Conservation (phyloP, 2,888 invertebrate species). For the Acrocera orbiculus region DNA sequence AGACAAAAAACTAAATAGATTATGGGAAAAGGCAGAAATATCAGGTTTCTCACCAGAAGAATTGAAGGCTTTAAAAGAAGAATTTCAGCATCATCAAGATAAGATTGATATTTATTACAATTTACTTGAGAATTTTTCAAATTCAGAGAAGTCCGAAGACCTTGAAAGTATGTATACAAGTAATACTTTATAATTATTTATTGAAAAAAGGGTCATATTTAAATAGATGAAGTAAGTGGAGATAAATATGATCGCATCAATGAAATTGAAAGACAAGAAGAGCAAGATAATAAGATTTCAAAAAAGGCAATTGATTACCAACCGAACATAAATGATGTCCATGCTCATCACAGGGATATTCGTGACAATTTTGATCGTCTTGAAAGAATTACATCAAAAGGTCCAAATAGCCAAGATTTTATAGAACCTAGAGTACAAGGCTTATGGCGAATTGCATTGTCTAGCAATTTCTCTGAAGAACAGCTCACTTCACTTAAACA, state of each 20-base stretch:
- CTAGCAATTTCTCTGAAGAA: constrained; percentile 60
- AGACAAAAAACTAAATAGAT: constrained; percentile 73
- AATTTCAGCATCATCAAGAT: constrained; percentile 81
- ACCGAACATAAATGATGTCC: constrained; percentile 48
- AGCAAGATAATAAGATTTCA: constrained; percentile 35
- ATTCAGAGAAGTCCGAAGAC: constrained; percentile 33
- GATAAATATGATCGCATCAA: constrained; percentile 58
- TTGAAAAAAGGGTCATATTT: too few relatives aligned
- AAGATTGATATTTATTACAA: constrained; percentile 82
- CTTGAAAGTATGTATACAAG: constrained; percentile 53
- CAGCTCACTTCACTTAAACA: constrained; percentile 73
- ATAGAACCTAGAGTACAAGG: constrained; percentile 81
- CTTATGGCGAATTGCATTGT: constrained; percentile 66
- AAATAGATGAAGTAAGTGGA: constrained; percentile 50
- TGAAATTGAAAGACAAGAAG: constrained; percentile 40
- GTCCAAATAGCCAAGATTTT: constrained; percentile 68
- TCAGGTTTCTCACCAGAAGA: constrained; percentile 78
- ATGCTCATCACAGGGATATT: constrained; percentile 57
- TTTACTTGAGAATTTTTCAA: constrained; percentile 51
- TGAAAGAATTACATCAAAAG: constrained; percentile 54
- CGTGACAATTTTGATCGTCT: constrained; percentile 64
- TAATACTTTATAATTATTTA: too few relatives aligned
- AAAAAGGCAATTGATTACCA: constrained; percentile 34
- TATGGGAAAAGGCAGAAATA: constrained; percentile 78
- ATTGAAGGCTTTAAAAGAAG: constrained; percentile 63